These are phyloP conservation scores for Ridgeia piscesae DNA, from an alignment of 1,140 invertebrate species.

Conservation along the genomic window DNA sequence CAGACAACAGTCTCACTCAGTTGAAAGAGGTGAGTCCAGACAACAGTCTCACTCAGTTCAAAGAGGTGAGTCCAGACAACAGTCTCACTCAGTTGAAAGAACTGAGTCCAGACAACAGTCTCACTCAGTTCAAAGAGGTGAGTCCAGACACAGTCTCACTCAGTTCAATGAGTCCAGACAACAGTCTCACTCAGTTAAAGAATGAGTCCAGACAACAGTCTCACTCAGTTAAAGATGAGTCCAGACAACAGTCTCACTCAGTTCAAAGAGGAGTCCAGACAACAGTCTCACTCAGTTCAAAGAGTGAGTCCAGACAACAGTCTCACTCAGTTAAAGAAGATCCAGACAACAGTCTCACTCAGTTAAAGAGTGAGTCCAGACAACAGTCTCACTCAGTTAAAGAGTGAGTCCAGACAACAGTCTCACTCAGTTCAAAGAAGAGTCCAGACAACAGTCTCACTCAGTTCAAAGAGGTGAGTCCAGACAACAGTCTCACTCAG, in stretches of 20 bases:
- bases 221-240: constrained; percentile 68
- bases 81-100: constrained; percentile 70
- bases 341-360: constrained; percentile 65
- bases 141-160: too few species aligned
- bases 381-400: constrained; percentile 69
- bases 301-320: too few species aligned
- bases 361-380: constrained; percentile 68
- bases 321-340: too few species aligned
- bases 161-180: too few species aligned
- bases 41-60: constrained; percentile 68
- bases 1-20: constrained; percentile 66
- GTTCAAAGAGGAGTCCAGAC: constrained; percentile 68
- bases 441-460: constrained; percentile 66
- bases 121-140: constrained; percentile 69
- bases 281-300: constrained; percentile 69
- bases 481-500: constrained; percentile 66
- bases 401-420: constrained; percentile 66
- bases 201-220: constrained; percentile 66
- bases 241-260: constrained; percentile 66
- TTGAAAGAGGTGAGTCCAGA: constrained; percentile 68
- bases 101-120: constrained; percentile 65
- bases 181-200: constrained; percentile 69
- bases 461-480: constrained; percentile 68
- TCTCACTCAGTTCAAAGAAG: constrained; percentile 68
- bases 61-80: constrained; percentile 64